These are phyloP conservation scores for Drosophila dives DNA, from an alignment of 2,888 invertebrate genomes.

Conservation along the genomic window DNA sequence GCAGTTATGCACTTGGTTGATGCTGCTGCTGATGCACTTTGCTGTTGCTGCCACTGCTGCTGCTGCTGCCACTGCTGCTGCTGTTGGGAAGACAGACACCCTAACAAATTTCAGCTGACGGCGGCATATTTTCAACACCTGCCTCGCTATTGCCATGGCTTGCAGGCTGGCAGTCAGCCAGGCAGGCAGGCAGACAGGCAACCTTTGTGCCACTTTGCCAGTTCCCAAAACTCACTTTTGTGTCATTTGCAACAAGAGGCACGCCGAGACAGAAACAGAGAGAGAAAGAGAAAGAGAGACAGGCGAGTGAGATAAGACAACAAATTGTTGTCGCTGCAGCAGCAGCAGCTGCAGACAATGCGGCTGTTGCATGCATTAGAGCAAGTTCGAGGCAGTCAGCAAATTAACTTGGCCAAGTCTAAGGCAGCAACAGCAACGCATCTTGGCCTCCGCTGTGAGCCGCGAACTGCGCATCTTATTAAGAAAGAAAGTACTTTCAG, in stretches of 20 bases:
- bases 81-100: constrained; percentile 41
- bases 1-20: constrained; percentile 15
- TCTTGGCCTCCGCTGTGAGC: constrained; percentile 35
- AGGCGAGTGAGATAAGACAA: constrained; percentile 39
- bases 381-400: constrained; percentile 74
- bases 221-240: constrained; percentile 80
- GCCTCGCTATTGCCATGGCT: constrained; percentile 58
- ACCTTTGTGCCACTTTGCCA: constrained; percentile 80
- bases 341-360: constrained; percentile 47
- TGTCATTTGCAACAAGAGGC: constrained; percentile 56
- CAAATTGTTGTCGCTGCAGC: constrained; percentile 73
- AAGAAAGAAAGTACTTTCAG: constrained; percentile 80
- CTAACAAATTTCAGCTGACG: constrained; percentile 65
- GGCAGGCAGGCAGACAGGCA: constrained; percentile 62
- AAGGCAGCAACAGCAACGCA: constrained; percentile 53
- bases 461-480: constrained; percentile 76
- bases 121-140: constrained; percentile 79
- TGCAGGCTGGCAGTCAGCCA: constrained; percentile 33
- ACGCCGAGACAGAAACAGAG: not conserved
- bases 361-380: constrained; percentile 73
- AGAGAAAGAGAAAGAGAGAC: not conserved
- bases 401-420: constrained; percentile 66
- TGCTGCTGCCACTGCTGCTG: constrained; percentile 16
- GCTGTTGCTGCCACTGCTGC: constrained; percentile 15
- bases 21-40: constrained; percentile 18